Evolutionary conservation across 2,797 vertebrate genomes (phyloP).

Genomic region (Oceanodroma leucorhoa): DNA sequence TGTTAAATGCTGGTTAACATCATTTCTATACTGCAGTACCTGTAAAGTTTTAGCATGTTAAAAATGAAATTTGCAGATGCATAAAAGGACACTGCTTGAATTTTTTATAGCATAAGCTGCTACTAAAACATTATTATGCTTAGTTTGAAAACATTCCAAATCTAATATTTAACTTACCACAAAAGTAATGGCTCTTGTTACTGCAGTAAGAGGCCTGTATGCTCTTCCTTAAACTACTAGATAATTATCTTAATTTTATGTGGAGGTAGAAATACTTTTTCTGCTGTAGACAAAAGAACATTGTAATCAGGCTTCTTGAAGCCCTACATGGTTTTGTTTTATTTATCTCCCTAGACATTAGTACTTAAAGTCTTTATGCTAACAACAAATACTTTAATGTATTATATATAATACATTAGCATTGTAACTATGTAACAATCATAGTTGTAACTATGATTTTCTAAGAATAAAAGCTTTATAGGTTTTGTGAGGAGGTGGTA

Average conservation of each 20-base stretch:
- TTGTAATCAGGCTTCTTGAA: conserved; percentile 18
- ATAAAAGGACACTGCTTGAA: background rate
- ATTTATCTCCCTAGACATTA: background rate
- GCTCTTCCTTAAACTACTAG: conserved; percentile 13
- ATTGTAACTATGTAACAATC: background rate
- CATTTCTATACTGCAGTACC: background rate
- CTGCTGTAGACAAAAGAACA: background rate
- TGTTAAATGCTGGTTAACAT: background rate
- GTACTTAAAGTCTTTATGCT: conserved; percentile 9
- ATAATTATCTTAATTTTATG: conserved; percentile 48
- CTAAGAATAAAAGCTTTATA: background rate
- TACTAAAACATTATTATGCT: conserved; percentile 36
- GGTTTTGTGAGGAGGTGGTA: background rate
- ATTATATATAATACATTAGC: too few species aligned
- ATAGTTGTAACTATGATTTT: background rate
- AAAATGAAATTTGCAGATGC: conserved; percentile 2
- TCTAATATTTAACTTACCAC: conserved; percentile 40
- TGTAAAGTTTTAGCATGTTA: background rate
- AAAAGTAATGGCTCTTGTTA: conserved; percentile 37
- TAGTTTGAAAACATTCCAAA: conserved; percentile 53
- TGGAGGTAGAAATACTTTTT: conserved; percentile 9
- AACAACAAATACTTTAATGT: background rate
- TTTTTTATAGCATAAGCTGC: background rate
- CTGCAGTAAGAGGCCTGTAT: background rate
- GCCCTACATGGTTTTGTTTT: background rate